phyloP scores from a whole-genome alignment of 2,888 invertebrate genomes.

The Theodoxus fluviatilis region DNA sequence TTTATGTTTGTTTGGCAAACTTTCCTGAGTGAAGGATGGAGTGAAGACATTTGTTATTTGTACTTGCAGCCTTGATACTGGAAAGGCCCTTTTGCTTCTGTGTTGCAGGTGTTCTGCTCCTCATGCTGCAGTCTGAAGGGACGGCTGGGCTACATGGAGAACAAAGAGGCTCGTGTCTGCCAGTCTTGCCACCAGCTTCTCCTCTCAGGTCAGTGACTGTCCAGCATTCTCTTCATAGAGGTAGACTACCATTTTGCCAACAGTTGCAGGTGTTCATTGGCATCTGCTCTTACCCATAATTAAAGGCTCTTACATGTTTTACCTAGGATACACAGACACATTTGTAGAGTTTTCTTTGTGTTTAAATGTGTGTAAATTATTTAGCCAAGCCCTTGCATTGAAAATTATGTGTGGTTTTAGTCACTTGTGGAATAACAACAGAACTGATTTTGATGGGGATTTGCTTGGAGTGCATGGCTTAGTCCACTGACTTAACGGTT shows the following conservation, averaged over 20 bases:
- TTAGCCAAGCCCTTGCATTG: too few species aligned
- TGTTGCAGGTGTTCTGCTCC: slow-evolving; percentile 76
- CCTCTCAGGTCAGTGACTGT: slow-evolving; percentile 47
- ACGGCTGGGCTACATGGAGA: slow-evolving; percentile 76
- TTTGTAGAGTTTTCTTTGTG: too few species aligned
- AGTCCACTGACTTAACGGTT: too few species aligned
- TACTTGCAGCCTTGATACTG: too few species aligned
- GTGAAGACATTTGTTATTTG: too few species aligned
- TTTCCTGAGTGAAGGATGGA: background rate
- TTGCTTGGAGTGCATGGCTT: too few species aligned
- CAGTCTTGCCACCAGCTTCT: slow-evolving; percentile 71
- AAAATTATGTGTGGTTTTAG: too few species aligned
- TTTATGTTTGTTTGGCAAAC: slow-evolving; percentile 9
- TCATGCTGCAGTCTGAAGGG: slow-evolving; percentile 79
- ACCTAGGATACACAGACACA: too few species aligned
- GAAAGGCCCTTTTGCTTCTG: background rate
- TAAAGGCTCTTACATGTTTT: background rate
- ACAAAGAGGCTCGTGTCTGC: slow-evolving; percentile 81
- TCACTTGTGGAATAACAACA: too few species aligned
- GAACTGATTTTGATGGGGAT: too few species aligned
- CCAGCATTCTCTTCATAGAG: background rate
- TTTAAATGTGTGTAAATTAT: too few species aligned
- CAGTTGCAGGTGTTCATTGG: background rate
- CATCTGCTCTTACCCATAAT: background rate
- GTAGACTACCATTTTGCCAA: background rate